A percentile compares a stretch with the other conserved stretches of the same genome.
phyloP scores from a whole-genome alignment of 2,113 vertebrate species.

The Balaenoptera acutorostrata region DNA sequence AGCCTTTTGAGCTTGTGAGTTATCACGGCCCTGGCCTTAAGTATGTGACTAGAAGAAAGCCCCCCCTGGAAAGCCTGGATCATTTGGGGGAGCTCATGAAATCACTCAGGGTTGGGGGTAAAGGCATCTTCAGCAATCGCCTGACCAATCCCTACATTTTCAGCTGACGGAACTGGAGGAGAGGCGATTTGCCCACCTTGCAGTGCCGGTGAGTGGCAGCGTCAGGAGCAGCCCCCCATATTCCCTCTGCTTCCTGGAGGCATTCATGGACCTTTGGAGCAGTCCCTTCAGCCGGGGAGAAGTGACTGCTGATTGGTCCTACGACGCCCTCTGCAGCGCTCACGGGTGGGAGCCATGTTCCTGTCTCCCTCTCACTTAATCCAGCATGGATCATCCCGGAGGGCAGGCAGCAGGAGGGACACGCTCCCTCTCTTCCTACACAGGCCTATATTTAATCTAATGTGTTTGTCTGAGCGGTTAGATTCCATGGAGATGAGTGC shows the following conservation, averaged over 20 bases:
- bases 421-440: constrained; percentile 48
- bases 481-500: constrained; percentile 52
- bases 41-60: not conserved
- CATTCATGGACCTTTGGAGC: not conserved
- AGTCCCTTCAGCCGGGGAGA: not conserved
- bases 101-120: not conserved
- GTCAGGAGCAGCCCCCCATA: not conserved
- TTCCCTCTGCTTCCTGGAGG: not conserved
- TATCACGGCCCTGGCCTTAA: not conserved
- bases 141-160: not conserved
- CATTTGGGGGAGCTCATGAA: not conserved
- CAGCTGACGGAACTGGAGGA: not conserved
- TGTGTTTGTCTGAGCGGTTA: constrained; percentile 28
- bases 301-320: not conserved
- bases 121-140: not conserved
- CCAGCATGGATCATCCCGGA: not conserved
- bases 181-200: not conserved
- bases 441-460: constrained; percentile 53
- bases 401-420: not conserved
- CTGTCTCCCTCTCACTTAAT: not conserved
- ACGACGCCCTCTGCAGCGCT: not conserved
- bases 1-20: not conserved
- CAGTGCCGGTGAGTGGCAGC: not conserved
- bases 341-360: not conserved
- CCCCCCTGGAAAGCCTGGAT: not conserved